Conservation (phyloP, 2,113 vertebrate species). For the Haliaeetus leucogaster region DNA sequence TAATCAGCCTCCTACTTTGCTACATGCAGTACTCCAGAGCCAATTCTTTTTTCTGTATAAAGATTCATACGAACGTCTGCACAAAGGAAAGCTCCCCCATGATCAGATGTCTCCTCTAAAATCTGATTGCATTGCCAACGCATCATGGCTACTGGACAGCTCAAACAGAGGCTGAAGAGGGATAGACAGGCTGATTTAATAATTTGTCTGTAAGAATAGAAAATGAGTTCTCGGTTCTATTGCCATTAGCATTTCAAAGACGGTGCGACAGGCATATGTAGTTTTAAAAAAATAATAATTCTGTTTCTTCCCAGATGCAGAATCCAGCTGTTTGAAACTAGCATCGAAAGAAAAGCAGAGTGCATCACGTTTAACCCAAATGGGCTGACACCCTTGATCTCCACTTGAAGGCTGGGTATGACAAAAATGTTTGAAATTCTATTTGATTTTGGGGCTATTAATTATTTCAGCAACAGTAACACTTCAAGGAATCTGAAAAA, state of each 20-base stretch:
- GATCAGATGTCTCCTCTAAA: not conserved
- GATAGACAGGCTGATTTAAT: not conserved
- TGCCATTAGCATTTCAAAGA: slow-evolving; percentile 29
- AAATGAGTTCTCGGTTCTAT: not conserved
- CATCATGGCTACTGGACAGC: not conserved
- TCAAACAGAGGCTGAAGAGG: not conserved
- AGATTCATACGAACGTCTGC: not conserved
- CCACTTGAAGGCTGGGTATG: not conserved
- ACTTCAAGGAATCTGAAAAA: not conserved
- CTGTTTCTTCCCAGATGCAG: not conserved
- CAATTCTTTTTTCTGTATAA: not conserved
- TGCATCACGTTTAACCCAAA: not conserved
- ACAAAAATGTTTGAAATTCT: not conserved
- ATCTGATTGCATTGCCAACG: not conserved
- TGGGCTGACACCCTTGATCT: not conserved
- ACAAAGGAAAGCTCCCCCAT: not conserved
- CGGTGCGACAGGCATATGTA: not conserved
- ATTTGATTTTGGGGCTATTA: not conserved
- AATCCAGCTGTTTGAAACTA: not conserved
- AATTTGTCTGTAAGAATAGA: not conserved
- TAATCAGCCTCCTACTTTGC: not conserved
- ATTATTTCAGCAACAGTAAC: not conserved
- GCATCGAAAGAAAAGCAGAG: not conserved
- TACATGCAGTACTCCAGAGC: not conserved
- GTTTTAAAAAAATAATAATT: not conserved